Evolutionary conservation across 2,888 invertebrate genomes (phyloP).

Genomic region (Vesta saturnalis): DNA sequence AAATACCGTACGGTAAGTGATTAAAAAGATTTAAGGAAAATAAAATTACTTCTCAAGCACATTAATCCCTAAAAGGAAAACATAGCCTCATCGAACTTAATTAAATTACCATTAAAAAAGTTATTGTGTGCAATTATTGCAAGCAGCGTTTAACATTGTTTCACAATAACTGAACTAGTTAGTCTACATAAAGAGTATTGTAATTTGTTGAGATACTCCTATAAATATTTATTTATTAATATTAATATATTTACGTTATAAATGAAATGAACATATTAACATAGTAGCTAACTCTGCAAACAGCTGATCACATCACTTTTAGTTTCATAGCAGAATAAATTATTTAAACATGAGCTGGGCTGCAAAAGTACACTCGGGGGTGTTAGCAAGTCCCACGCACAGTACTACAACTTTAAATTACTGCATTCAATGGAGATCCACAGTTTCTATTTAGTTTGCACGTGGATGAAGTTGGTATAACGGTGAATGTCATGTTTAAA

Average conservation of each 20-base stretch:
- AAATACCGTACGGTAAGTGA: constrained; percentile 34
- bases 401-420: constrained; percentile 44
- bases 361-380: constrained; percentile 59
- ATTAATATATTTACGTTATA: not conserved
- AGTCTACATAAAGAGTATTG: too few relatives aligned
- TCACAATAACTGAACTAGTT: too few relatives aligned
- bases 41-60: not conserved
- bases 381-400: constrained; percentile 55
- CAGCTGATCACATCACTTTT: constrained; percentile 58
- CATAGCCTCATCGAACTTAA: not conserved
- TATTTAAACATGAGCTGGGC: constrained; percentile 61
- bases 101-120: constrained; percentile 1
- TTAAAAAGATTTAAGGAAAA: constrained; percentile 7
- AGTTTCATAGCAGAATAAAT: constrained; percentile 60
- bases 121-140: not conserved
- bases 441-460: constrained; percentile 24
- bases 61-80: not conserved
- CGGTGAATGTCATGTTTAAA: not conserved
- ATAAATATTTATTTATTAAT: constrained; percentile 1
- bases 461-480: not conserved
- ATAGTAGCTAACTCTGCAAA: constrained; percentile 37
- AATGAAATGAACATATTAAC: constrained; percentile 10
- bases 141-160: too few relatives aligned
- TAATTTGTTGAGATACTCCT: too few relatives aligned
- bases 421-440: constrained; percentile 41